Percentiles rank a stretch among this genome's conserved stretches.
These are phyloP conservation scores for Drosophila busckii DNA, from an alignment of 1,140 invertebrate genomes.

Conservation along the genomic window DNA sequence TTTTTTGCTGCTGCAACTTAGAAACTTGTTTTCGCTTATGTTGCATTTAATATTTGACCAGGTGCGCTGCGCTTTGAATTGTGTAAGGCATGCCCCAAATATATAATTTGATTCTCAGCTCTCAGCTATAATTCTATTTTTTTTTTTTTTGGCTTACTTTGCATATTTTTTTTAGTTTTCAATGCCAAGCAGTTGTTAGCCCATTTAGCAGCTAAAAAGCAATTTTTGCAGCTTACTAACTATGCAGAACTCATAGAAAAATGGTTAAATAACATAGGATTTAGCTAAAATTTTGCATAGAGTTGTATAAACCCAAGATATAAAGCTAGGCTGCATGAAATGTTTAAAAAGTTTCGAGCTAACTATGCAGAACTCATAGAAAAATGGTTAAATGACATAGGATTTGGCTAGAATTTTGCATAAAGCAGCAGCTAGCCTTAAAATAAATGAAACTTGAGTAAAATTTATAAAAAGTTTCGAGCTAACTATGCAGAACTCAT, in stretches of 20 bases:
- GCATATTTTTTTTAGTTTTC: constrained; percentile 7
- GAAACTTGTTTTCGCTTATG: too few species aligned
- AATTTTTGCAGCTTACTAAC: background rate
- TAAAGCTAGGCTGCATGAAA: background rate
- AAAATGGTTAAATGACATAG: constrained; percentile 1
- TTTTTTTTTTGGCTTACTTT: constrained; percentile 38
- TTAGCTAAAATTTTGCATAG: constrained; percentile 7
- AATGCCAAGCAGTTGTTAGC: constrained; percentile 18
- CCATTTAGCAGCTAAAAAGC: background rate
- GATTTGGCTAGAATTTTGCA: constrained; percentile 8
- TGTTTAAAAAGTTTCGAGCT: background rate
- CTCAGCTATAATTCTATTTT: too few species aligned
- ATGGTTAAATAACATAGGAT: constrained; percentile 3
- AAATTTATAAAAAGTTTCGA: background rate
- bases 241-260: background rate
- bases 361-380: background rate
- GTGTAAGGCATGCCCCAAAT: constrained; percentile 33
- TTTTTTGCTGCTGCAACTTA: too few species aligned
- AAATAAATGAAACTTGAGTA: background rate
- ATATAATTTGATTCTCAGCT: constrained; percentile 25
- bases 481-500: background rate
- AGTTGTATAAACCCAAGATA: too few species aligned
- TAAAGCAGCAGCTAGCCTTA: too few species aligned
- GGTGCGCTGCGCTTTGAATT: background rate
- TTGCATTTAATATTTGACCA: too few species aligned